phyloP scores from a whole-genome alignment of 2,113 vertebrate genomes.

The Rhodinocichla rosea region DNA sequence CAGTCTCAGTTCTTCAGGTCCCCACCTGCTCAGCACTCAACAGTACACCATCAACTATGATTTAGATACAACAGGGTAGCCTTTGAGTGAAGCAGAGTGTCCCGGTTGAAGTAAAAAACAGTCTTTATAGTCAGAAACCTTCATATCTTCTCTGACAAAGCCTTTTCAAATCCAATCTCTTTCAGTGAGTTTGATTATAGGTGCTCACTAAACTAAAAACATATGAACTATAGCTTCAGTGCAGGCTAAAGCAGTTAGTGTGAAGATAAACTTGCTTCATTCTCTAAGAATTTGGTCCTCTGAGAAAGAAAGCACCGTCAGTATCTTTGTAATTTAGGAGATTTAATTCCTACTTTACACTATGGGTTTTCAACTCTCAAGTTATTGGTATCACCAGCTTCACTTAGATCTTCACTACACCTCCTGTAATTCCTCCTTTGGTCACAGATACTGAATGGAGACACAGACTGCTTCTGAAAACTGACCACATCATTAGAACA shows the following conservation, averaged over 20 bases:
- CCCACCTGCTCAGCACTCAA: neutral
- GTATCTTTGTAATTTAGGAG: neutral
- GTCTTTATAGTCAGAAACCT: neutral
- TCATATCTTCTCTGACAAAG: neutral
- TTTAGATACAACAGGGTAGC: neutral
- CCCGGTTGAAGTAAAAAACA: neutral
- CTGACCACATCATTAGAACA: neutral
- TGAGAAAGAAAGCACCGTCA: neutral
- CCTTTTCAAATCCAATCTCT: neutral
- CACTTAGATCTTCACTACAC: neutral
- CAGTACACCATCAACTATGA: accelerated
- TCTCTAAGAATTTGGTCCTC: neutral
- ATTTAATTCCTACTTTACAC: neutral
- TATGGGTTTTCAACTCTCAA: neutral
- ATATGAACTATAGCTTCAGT: neutral
- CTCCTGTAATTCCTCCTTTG: neutral
- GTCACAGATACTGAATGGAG: neutral
- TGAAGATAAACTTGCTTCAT: neutral
- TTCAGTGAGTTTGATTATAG: neutral
- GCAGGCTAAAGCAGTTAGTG: neutral
- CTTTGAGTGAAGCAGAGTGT: neutral
- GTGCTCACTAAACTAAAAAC: neutral
- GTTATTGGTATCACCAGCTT: neutral
- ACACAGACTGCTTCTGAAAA: neutral
- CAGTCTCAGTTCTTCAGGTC: neutral